A percentile compares a stretch with the other conserved stretches of the same genome.
Evolutionary conservation across 2,113 vertebrate genomes (phyloP).

Genomic region (Callithrix jacchus): DNA sequence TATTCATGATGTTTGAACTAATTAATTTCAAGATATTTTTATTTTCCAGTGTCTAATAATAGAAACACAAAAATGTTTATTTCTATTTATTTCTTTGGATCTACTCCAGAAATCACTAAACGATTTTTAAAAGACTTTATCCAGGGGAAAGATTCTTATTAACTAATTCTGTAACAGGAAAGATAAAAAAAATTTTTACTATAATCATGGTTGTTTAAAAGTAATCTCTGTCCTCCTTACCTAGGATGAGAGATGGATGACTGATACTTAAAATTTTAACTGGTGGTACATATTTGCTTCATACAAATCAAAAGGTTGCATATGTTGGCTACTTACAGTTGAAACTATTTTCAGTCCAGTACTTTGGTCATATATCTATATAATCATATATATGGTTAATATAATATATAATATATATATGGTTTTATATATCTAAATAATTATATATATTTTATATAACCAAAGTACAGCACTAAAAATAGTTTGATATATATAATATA

Average conservation of each 20-base stretch:
- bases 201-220: background rate
- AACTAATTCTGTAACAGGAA: background rate
- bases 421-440: no score
- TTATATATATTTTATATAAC: no score
- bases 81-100: background rate
- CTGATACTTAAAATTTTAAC: background rate
- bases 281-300: background rate
- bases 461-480: no score
- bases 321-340: background rate
- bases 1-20: background rate
- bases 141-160: background rate
- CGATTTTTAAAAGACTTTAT: background rate
- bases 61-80: background rate
- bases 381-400: no score
- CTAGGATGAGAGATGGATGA: background rate
- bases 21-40: background rate
- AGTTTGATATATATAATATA: no score
- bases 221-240: background rate
- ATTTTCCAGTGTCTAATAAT: background rate
- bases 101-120: background rate
- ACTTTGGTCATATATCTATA: background rate
- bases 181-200: background rate
- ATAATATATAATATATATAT: no score
- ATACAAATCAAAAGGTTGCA: background rate
- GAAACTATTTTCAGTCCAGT: background rate